Evolutionary conservation across 2,888 invertebrate species (phyloP).

Genomic region (Anoplius nigerrimus): DNA sequence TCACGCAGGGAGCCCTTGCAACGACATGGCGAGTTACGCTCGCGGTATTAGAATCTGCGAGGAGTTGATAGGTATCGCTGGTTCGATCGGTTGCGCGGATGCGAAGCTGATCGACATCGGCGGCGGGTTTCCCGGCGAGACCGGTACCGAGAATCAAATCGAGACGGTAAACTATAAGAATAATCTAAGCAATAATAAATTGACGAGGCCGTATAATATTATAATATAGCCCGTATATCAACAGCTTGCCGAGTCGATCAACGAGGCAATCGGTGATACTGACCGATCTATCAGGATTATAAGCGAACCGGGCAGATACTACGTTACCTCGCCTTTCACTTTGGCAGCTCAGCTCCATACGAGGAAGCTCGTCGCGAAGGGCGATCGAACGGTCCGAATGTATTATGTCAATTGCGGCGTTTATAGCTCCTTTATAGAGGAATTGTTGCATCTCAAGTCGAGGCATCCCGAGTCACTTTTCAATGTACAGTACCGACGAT

Average conservation of each 20-base stretch:
- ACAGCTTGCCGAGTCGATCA: constrained; percentile 75
- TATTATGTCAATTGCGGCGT: constrained; percentile 82
- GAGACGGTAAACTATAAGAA: constrained; percentile 38
- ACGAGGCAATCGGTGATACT: constrained; percentile 75
- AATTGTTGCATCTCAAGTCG: constrained; percentile 62
- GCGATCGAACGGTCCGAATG: constrained; percentile 68
- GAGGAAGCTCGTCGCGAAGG: constrained; percentile 72
- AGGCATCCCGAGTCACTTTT: constrained; percentile 54
- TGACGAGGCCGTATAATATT: no score
- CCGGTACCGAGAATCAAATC: constrained; percentile 50
- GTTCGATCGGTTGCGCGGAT: constrained; percentile 76
- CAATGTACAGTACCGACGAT: no score
- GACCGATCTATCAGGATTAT: constrained; percentile 75
- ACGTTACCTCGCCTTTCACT: constrained; percentile 79
- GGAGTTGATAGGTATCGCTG: constrained; percentile 76
- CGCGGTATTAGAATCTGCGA: constrained; percentile 77
- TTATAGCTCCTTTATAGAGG: constrained; percentile 80
- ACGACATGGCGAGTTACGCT: constrained; percentile 75
- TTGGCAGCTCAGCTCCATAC: constrained; percentile 77
- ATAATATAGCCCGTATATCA: not conserved
- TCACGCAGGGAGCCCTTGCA: constrained; percentile 67
- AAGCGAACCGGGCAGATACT: constrained; percentile 81
- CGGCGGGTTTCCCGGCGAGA: constrained; percentile 78
- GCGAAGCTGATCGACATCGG: constrained; percentile 78
- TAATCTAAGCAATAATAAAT: no score